Base-by-base conservation (phyloP, 2,888 invertebrate genomes). In the Nemotelus pantherinus region DNA sequence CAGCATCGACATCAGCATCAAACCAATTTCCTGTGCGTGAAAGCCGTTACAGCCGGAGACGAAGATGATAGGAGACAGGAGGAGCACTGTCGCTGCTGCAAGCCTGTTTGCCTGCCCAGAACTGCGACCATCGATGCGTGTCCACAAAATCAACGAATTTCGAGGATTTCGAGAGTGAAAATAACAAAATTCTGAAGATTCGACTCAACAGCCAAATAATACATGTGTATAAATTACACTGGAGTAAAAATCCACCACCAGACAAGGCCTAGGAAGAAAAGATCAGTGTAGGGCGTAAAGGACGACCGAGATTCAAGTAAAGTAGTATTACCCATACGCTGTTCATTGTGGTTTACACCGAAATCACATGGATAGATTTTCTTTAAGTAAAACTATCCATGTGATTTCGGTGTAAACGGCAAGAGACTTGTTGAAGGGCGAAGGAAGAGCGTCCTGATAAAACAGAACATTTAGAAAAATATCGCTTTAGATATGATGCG, bases 201-300 rank as follows among this genome's bases (percentile, higher is more conserved):
- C 70, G 55, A 70, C 53, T 45, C 70, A 53, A 43, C 70, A 53
- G 53, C 70, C 53, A 6, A 53, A 10, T 60, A 72, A 58, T 25
- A 25, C 25, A 25, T 25, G 4, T 48, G 58, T 7, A 72, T 60
- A 60, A 60, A 48, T 45, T 5, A 67, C 25, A 47, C 67, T 25
- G 67, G 9, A 9, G 67, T 9, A 6, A 25, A 25, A 25, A 25
- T 25, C 25, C 25, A 25, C 25, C 25, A 25, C 47, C 67, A 47
- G 67, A 44, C 39, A 72, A 72, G 72, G 60, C 58, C 60, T 72
- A 72, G 53, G 47, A 67, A 25, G 72, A 48, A 67, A 64, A 67
- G 55, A 6, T 47, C 71, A 72, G 71, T 57, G 71, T n/a, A 57
- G n/a, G 57, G 57, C 45, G 25, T 25, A 43, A 43, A n/a, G 45